Evolutionary conservation across 2,113 vertebrate genomes (phyloP).

Genomic region (Sclerurus mexicanus): DNA sequence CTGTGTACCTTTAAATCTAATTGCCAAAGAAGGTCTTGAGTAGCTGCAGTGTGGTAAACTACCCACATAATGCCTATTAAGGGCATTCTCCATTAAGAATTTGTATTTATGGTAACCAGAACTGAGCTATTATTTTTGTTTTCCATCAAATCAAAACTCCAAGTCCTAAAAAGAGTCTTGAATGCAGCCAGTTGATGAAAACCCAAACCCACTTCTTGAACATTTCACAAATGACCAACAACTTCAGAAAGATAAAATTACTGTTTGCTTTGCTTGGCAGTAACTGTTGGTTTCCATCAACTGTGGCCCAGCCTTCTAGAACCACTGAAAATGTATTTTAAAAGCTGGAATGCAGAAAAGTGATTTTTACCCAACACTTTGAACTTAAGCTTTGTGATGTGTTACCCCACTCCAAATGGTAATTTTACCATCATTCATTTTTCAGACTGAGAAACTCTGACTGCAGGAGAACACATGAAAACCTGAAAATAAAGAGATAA

Average conservation of each 20-base stretch:
- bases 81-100: neutral
- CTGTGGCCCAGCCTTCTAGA: neutral
- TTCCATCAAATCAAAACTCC: neutral
- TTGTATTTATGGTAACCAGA: neutral
- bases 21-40: neutral
- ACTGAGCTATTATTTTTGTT: neutral
- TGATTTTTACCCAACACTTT: neutral
- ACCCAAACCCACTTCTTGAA: neutral
- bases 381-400: neutral
- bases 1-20: neutral
- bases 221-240: neutral
- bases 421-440: neutral
- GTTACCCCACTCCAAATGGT: neutral
- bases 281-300: neutral
- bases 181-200: neutral
- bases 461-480: neutral
- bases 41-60: neutral
- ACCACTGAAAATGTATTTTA: neutral
- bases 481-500: constrained; percentile 8
- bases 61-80: neutral
- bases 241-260: neutral
- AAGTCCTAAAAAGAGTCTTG: neutral
- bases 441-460: neutral
- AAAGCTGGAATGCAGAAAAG: neutral
- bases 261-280: neutral